A percentile compares a stretch with the other conserved stretches of the same genome.
phyloP scores from a whole-genome alignment of 2,888 invertebrate genomes.

The Sesamia inferens region DNA sequence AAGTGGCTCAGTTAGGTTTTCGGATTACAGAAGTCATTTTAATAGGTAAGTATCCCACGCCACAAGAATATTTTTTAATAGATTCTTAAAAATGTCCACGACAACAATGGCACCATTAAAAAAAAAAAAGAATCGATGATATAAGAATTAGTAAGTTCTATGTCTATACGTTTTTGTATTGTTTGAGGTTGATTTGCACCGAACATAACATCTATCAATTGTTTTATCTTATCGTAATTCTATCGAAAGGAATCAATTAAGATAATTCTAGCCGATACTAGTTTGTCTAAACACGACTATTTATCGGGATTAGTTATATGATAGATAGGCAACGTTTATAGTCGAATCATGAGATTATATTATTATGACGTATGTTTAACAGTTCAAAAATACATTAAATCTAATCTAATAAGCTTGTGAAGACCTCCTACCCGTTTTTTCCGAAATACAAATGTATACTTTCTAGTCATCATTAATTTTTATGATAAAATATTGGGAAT shows the following conservation, averaged over 20 bases:
- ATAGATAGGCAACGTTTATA: not conserved
- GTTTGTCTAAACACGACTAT: constrained; percentile 5
- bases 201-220: constrained; percentile 4
- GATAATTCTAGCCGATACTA: constrained; percentile 15
- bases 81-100: not conserved
- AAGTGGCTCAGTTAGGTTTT: too few relatives aligned
- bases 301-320: constrained; percentile 2
- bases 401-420: not conserved
- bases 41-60: too few relatives aligned
- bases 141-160: not conserved
- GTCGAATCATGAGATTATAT: not conserved
- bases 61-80: not conserved
- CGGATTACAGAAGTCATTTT: too few relatives aligned
- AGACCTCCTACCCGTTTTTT: too few relatives aligned
- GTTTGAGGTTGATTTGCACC: not conserved
- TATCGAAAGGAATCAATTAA: constrained; percentile 9
- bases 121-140: not conserved
- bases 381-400: not conserved
- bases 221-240: constrained; percentile 23
- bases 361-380: not conserved
- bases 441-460: too few relatives aligned
- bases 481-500: not conserved
- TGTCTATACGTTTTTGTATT: constrained; percentile 1
- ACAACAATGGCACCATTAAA: not conserved
- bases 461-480: not conserved